Conservation (phyloP, 2,888 invertebrate genomes). For the Leptinotarsa rubiginosa region DNA sequence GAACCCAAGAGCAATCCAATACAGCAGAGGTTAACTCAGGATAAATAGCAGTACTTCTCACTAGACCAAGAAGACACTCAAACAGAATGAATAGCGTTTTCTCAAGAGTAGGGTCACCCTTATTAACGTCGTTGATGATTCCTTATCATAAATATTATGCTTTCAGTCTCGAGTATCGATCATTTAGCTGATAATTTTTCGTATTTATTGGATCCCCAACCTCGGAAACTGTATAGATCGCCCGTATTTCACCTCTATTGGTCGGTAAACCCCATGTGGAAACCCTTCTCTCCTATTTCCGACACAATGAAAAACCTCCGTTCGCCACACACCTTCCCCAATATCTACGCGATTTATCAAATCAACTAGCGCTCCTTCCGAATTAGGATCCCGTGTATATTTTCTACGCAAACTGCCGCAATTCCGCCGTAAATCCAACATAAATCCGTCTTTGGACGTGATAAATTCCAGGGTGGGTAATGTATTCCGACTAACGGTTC, state of each 20-base stretch:
- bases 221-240: neutral
- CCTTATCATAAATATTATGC: too few relatives aligned
- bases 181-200: neutral
- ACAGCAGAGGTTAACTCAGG: too few relatives aligned
- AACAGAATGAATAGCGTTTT: too few relatives aligned
- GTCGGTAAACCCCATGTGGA: neutral
- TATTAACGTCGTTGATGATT: too few relatives aligned
- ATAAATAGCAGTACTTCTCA: too few relatives aligned
- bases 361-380: neutral
- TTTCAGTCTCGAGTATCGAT: too few relatives aligned
- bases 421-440: slow-evolving; percentile 21
- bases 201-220: neutral
- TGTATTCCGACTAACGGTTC: slow-evolving; percentile 28
- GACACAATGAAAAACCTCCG: neutral
- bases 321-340: neutral
- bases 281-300: neutral
- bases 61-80: too few relatives aligned
- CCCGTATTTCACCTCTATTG: neutral
- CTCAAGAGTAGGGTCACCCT: too few relatives aligned
- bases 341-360: neutral
- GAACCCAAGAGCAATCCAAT: too few relatives aligned
- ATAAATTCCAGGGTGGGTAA: slow-evolving; percentile 27
- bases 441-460: slow-evolving; percentile 25
- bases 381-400: slow-evolving; percentile 19
- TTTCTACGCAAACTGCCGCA: slow-evolving; percentile 20